phyloP scores from a whole-genome alignment of 1,140 invertebrate species.

The Bombus fervidus region DNA sequence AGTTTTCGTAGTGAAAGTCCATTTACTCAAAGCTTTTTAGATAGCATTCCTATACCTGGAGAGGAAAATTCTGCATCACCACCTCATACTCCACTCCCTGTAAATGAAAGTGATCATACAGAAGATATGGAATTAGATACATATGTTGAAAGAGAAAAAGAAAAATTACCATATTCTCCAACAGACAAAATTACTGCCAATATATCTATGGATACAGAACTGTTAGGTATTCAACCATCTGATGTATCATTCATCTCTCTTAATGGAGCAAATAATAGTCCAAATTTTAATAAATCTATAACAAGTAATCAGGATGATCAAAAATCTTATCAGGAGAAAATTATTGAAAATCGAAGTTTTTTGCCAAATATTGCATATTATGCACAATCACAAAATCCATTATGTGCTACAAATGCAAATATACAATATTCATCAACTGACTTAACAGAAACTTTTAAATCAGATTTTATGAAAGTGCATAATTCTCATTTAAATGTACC shows the following conservation, averaged over 20 bases:
- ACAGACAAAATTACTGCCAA: slow-evolving; percentile 70
- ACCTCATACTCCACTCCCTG: slow-evolving; percentile 9
- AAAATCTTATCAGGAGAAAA: slow-evolving; percentile 23
- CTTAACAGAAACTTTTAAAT: slow-evolving; percentile 33
- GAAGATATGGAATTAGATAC: slow-evolving; percentile 81
- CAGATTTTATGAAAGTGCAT: slow-evolving; percentile 25
- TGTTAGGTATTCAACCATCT: slow-evolving; percentile 62
- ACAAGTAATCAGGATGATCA: slow-evolving; percentile 25
- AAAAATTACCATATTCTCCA: slow-evolving; percentile 75
- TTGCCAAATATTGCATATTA: slow-evolving; percentile 32
- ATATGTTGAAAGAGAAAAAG: slow-evolving; percentile 76
- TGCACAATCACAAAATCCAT: neutral
- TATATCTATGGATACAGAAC: slow-evolving; percentile 54
- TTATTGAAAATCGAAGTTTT: slow-evolving; percentile 34
- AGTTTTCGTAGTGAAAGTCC: slow-evolving; percentile 70
- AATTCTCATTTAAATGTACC: neutral
- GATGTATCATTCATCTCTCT: slow-evolving; percentile 66
- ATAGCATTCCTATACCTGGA: slow-evolving; percentile 63
- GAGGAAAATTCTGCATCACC: slow-evolving; percentile 54
- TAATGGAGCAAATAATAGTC: slow-evolving; percentile 38
- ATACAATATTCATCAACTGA: slow-evolving; percentile 68
- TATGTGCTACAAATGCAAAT: slow-evolving; percentile 25
- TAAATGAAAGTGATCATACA: slow-evolving; percentile 53
- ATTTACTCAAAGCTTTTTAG: slow-evolving; percentile 73
- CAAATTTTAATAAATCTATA: slow-evolving; percentile 24